Conservation (phyloP, 2,797 vertebrate species). For the Prunella strophiata region DNA sequence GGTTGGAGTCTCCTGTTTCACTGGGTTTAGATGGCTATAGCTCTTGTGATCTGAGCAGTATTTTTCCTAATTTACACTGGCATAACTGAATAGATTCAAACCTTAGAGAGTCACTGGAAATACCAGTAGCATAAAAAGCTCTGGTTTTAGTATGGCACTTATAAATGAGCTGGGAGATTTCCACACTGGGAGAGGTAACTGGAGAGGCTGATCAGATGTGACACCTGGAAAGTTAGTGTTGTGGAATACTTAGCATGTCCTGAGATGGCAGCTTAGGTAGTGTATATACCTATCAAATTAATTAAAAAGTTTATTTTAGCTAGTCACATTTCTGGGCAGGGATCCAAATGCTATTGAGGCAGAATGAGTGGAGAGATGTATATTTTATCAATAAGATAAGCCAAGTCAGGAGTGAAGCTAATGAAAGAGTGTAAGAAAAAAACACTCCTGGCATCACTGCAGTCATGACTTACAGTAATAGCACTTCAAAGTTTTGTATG, state of each 20-base stretch:
- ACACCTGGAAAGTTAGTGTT: constrained; percentile 23
- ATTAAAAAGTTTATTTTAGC: constrained; percentile 20
- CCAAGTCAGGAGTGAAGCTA: background rate
- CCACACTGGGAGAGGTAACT: background rate
- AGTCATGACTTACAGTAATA: background rate
- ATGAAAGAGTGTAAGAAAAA: background rate
- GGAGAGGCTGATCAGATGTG: constrained; percentile 15
- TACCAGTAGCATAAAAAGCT: background rate
- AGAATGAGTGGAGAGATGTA: background rate
- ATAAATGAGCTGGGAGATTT: constrained; percentile 18
- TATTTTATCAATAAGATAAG: background rate
- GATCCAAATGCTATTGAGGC: background rate
- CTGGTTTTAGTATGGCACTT: constrained; percentile 23
- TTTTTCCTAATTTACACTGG: background rate
- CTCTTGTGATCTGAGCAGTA: background rate
- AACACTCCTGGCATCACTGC: background rate
- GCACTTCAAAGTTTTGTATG: background rate
- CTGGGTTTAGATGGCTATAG: background rate
- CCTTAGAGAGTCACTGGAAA: background rate
- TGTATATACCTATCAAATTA: background rate
- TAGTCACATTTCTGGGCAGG: background rate
- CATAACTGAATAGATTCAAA: background rate
- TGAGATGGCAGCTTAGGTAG: background rate
- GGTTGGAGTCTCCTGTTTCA: constrained; percentile 9
- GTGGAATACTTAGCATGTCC: background rate